These are phyloP conservation scores for Struthidea cinerea DNA, from an alignment of 2,113 vertebrate species.

Conservation along the genomic window DNA sequence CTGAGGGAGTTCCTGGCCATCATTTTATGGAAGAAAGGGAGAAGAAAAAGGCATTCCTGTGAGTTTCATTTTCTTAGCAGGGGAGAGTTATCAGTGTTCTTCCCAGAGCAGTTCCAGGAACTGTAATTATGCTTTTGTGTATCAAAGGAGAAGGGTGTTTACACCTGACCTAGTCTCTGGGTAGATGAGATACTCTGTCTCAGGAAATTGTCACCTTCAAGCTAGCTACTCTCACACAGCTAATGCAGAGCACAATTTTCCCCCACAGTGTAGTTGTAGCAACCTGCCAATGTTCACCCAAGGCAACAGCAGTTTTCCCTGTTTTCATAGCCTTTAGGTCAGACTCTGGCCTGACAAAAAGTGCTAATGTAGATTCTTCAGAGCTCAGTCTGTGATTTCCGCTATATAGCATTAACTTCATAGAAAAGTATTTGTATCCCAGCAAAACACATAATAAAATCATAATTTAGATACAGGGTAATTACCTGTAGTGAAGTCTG, in stretches of 20 bases:
- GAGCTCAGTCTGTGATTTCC: background rate
- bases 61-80: background rate
- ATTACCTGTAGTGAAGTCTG: background rate
- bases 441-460: background rate
- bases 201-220: background rate
- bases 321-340: background rate
- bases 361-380: background rate
- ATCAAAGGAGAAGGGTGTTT: background rate
- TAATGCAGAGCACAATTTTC: background rate
- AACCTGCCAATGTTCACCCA: background rate
- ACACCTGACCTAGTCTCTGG: background rate
- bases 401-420: background rate
- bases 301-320: background rate
- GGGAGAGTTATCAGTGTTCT: background rate
- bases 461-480: background rate
- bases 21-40: background rate
- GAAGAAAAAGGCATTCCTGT: background rate
- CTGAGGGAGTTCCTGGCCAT: conserved; percentile 3
- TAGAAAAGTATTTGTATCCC: background rate
- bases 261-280: background rate
- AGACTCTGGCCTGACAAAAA: background rate
- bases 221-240: background rate
- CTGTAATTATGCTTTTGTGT: background rate
- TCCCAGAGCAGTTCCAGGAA: background rate
- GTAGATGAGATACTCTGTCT: background rate